phyloP scores from a whole-genome alignment of 2,888 invertebrate genomes.

The Acronicta psi region DNA sequence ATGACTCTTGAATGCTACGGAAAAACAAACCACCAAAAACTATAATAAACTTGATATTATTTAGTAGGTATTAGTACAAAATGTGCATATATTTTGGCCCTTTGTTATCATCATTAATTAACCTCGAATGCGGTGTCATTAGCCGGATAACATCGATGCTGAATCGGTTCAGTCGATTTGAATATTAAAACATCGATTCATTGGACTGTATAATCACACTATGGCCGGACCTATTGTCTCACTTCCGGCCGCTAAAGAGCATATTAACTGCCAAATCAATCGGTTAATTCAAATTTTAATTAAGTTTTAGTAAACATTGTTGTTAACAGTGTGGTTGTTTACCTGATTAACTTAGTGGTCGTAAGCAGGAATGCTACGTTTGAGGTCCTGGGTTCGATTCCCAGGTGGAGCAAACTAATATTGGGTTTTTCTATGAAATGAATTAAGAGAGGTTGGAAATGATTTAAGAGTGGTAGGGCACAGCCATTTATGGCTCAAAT shows the following conservation, averaged over 20 bases:
- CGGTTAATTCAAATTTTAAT: slow-evolving; percentile 55
- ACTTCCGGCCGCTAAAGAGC: slow-evolving; percentile 65
- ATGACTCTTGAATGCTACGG: too few relatives aligned
- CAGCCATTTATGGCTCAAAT: too few relatives aligned
- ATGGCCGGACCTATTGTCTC: slow-evolving; percentile 66
- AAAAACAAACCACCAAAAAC: slow-evolving; percentile 16
- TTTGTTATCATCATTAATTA: slow-evolving; percentile 59
- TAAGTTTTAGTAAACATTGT: slow-evolving; percentile 26
- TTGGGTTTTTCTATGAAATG: too few relatives aligned
- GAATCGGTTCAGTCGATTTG: slow-evolving; percentile 64
- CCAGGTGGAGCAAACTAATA: too few relatives aligned
- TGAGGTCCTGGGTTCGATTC: too few relatives aligned
- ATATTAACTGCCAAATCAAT: slow-evolving; percentile 52
- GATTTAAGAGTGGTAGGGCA: too few relatives aligned
- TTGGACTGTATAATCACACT: slow-evolving; percentile 70
- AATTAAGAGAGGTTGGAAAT: too few relatives aligned
- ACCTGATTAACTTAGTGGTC: too few relatives aligned
- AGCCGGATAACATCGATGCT: slow-evolving; percentile 64
- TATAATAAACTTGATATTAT: slow-evolving; percentile 25
- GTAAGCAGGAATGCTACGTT: too few relatives aligned
- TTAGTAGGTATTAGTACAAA: slow-evolving; percentile 12
- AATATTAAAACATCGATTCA: slow-evolving; percentile 73
- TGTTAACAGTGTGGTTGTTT: slow-evolving; percentile 17
- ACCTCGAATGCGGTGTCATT: slow-evolving; percentile 63
- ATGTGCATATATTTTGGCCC: slow-evolving; percentile 34